A percentile compares a stretch with the other conserved stretches of the same genome.
Conservation (phyloP, 2,888 invertebrate genomes). For the Drosophila vallismaia region DNA sequence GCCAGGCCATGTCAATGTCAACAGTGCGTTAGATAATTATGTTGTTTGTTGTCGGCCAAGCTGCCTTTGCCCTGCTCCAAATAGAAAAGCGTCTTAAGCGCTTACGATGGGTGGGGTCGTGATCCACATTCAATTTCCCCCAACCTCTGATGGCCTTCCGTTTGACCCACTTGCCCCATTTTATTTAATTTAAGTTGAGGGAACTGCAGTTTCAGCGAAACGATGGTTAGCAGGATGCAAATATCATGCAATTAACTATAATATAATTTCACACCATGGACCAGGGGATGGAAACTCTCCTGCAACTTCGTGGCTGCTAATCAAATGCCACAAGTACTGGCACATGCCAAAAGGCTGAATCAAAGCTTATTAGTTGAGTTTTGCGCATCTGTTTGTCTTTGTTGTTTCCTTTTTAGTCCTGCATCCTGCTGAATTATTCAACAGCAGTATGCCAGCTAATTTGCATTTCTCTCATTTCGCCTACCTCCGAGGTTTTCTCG, state of each 20-base stretch:
- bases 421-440: conserved; percentile 75
- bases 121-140: conserved; percentile 3
- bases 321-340: conserved; percentile 52
- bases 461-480: conserved; percentile 56
- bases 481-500: conserved; percentile 39
- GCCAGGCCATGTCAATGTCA: conserved; percentile 68
- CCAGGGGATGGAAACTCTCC: conserved; percentile 1
- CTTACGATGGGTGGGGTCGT: conserved; percentile 45
- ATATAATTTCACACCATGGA: conserved; percentile 13
- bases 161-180: conserved; percentile 47
- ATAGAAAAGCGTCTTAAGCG: conserved; percentile 68
- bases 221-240: conserved; percentile 21
- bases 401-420: conserved; percentile 14
- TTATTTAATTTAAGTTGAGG: conserved; percentile 18
- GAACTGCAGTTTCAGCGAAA: conserved; percentile 22
- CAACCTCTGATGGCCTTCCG: conserved; percentile 28
- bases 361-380: conserved; percentile 62
- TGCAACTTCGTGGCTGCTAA: conserved; percentile 46
- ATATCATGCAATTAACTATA: conserved; percentile 9
- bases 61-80: conserved; percentile 66
- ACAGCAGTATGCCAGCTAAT: conserved; percentile 50
- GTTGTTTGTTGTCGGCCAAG: conserved; percentile 36
- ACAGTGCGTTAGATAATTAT: conserved; percentile 67
- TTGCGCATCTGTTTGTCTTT: conserved; percentile 56
- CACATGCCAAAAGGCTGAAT: conserved; percentile 69